Percentiles rank a stretch among this genome's conserved stretches.
These are phyloP conservation scores for Proisotoma minuta DNA, from an alignment of 2,888 invertebrate genomes.

Conservation along the genomic window DNA sequence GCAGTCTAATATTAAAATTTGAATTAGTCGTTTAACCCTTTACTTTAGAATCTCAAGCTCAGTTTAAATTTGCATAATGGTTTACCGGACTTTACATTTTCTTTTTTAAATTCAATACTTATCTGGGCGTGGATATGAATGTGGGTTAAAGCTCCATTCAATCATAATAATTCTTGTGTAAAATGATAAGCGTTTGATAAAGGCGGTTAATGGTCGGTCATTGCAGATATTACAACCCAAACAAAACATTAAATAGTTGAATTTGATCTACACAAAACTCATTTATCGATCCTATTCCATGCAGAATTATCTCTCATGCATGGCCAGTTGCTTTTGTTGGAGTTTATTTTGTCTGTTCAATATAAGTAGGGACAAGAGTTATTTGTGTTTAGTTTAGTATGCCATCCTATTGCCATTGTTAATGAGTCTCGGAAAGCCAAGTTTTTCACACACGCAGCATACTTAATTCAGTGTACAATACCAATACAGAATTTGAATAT, in stretches of 20 bases:
- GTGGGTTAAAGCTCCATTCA: too few species aligned
- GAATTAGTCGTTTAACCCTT: too few species aligned
- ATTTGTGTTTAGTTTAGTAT: conserved; percentile 1
- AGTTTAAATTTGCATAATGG: too few species aligned
- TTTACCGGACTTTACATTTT: too few species aligned
- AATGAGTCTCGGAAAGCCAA: conserved; percentile 15
- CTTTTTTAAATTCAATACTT: too few species aligned
- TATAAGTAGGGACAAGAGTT: background rate
- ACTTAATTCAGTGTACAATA: background rate
- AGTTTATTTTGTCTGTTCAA: conserved; percentile 9
- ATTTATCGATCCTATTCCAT: conserved; percentile 14
- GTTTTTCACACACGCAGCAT: conserved; percentile 5
- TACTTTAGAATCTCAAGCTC: too few species aligned
- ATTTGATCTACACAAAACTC: conserved; percentile 12
- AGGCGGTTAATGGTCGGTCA: background rate
- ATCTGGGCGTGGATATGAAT: too few species aligned
- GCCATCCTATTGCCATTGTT: conserved; percentile 12
- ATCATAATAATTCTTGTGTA: background rate
- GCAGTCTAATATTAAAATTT: too few species aligned
- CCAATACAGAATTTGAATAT: conserved; percentile 1
- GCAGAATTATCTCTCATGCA: conserved; percentile 15
- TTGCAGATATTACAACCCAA: too few species aligned
- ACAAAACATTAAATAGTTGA: conserved; percentile 9
- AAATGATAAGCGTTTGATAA: background rate
- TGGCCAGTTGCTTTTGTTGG: conserved; percentile 11